phyloP scores from a whole-genome alignment of 2,797 vertebrate species.

The Sebastes cheni region DNA sequence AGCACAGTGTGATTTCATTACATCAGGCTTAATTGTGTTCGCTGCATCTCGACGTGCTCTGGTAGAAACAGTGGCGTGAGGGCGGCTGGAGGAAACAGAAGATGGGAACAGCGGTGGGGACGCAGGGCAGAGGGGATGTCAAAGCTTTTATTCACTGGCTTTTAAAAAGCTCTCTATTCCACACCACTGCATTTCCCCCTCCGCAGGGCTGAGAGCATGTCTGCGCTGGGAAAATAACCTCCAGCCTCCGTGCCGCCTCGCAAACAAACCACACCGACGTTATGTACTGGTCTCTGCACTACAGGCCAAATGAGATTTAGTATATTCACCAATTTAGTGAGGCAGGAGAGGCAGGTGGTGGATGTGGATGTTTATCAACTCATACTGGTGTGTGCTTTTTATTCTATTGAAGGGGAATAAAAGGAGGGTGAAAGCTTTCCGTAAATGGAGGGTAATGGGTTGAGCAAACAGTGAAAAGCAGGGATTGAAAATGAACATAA shows the following conservation, averaged over 20 bases:
- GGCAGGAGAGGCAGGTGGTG: neutral
- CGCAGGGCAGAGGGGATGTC: constrained; percentile 76
- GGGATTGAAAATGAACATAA: neutral
- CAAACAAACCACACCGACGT: constrained; percentile 40
- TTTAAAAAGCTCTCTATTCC: constrained; percentile 77
- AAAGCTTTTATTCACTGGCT: constrained; percentile 83
- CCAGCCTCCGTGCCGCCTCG: constrained; percentile 32
- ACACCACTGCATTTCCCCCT: constrained; percentile 41
- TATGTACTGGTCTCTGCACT: constrained; percentile 15
- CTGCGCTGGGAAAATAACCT: constrained; percentile 53
- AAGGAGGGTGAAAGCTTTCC: neutral
- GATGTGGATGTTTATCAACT: constrained; percentile 1
- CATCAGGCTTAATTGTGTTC: constrained; percentile 73
- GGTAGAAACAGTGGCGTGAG: constrained; percentile 59
- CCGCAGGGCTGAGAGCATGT: constrained; percentile 41
- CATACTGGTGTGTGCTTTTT: neutral
- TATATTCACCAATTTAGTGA: constrained; percentile 1
- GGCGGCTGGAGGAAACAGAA: constrained; percentile 48
- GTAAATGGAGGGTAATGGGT: neutral
- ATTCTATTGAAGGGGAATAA: neutral
- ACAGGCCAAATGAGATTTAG: constrained; percentile 1
- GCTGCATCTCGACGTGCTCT: constrained; percentile 58
- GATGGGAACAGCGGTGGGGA: constrained; percentile 36
- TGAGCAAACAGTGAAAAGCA: neutral
- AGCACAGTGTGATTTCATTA: constrained; percentile 80